Conservation (phyloP, 2,888 invertebrate species). For the Tridacna crocea region DNA sequence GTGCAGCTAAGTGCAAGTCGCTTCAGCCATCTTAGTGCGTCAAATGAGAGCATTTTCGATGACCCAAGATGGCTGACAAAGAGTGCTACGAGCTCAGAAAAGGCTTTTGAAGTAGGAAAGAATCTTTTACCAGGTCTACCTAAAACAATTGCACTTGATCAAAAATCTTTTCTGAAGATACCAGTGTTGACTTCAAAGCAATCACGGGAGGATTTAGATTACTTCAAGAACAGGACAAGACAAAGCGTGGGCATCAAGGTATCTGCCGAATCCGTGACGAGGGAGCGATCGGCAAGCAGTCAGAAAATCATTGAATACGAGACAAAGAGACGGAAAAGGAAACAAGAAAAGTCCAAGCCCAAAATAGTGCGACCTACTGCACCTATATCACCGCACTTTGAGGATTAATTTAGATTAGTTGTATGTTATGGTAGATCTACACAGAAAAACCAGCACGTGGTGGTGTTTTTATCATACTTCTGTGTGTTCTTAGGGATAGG, state of each 20-base stretch:
- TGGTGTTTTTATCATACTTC: too few species aligned
- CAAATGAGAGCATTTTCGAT: slow-evolving; percentile 58
- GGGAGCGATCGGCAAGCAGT: slow-evolving; percentile 23
- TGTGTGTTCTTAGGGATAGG: too few species aligned
- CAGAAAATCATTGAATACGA: slow-evolving; percentile 34
- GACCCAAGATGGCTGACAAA: slow-evolving; percentile 52
- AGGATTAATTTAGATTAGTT: slow-evolving; percentile 30
- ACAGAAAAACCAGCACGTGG: not conserved
- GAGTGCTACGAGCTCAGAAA: slow-evolving; percentile 18
- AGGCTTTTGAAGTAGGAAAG: slow-evolving; percentile 31
- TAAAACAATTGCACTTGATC: slow-evolving; percentile 31
- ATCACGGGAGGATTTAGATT: slow-evolving; percentile 43
- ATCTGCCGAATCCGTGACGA: not conserved
- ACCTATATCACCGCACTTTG: slow-evolving; percentile 45
- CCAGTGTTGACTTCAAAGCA: not conserved
- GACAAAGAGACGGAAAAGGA: slow-evolving; percentile 33
- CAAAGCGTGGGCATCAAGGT: slow-evolving; percentile 34
- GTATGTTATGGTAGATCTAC: slow-evolving; percentile 17
- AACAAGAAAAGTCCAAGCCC: slow-evolving; percentile 29
- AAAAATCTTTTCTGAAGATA: slow-evolving; percentile 46
- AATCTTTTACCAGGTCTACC: slow-evolving; percentile 41
- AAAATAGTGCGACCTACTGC: slow-evolving; percentile 49
- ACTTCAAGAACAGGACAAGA: slow-evolving; percentile 32
- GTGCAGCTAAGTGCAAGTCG: slow-evolving; percentile 42
- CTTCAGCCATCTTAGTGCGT: slow-evolving; percentile 54